Evolutionary conservation across 2,113 vertebrate genomes (phyloP).

Genomic region (Amazona guildingii): DNA sequence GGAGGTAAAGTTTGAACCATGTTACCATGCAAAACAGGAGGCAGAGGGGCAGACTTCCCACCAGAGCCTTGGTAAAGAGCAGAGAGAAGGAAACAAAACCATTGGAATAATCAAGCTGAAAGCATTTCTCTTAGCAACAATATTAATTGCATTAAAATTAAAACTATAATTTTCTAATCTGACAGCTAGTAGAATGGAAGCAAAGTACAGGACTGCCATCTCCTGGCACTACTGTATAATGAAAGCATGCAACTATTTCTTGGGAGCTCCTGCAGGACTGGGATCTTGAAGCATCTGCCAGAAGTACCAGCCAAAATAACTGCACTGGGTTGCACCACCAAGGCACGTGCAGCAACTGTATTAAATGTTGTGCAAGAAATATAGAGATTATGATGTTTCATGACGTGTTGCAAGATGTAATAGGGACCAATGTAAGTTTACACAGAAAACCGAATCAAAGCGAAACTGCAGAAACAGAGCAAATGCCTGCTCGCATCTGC

Average conservation of each 20-base stretch:
- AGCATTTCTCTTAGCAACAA: not conserved
- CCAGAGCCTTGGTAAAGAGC: not conserved
- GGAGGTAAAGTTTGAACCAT: not conserved
- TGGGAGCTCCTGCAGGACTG: not conserved
- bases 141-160: not conserved
- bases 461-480: not conserved
- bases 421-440: not conserved
- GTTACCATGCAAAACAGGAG: not conserved
- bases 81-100: not conserved
- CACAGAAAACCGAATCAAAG: not conserved
- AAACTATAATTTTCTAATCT: not conserved
- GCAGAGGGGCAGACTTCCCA: not conserved
- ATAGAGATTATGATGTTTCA: not conserved
- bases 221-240: constrained; percentile 19
- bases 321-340: not conserved
- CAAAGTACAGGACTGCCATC: constrained; percentile 72
- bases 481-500: rapidly evolving
- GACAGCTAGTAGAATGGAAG: not conserved
- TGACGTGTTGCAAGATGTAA: not conserved
- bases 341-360: not conserved
- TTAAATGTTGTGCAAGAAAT: not conserved
- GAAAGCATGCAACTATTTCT: not conserved
- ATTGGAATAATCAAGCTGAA: not conserved
- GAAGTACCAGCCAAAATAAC: not conserved
- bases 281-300: rapidly evolving